Conservation (phyloP, 1,140 invertebrate species). For the Pseudomyrmex cubaensis region DNA sequence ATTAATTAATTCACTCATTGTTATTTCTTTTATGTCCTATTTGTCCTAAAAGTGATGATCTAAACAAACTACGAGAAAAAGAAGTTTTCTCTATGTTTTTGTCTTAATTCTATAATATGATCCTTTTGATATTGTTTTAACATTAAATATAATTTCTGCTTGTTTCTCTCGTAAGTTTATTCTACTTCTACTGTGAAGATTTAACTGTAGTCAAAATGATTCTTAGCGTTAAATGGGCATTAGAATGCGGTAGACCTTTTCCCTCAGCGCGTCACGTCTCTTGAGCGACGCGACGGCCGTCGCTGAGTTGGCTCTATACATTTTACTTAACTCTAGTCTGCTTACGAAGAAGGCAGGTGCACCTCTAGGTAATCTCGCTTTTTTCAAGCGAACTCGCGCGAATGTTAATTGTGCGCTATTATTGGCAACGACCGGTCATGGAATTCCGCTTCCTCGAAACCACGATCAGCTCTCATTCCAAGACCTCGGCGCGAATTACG, state of each 20-base stretch:
- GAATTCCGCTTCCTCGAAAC: constrained; percentile 52
- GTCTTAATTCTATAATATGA: background rate
- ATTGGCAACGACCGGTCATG: constrained; percentile 57
- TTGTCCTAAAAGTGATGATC: background rate
- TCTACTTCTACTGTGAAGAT: too few relatives aligned
- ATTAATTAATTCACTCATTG: constrained; percentile 7
- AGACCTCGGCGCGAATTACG: constrained; percentile 25
- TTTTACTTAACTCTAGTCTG: constrained; percentile 4
- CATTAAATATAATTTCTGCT: background rate
- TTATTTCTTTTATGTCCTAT: background rate
- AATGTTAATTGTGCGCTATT: constrained; percentile 59
- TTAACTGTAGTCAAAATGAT: background rate
- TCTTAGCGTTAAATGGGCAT: background rate
- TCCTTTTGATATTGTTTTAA: background rate
- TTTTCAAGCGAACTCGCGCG: constrained; percentile 40
- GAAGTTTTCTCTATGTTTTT: background rate
- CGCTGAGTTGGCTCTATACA: constrained; percentile 58
- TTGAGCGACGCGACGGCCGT: constrained; percentile 76
- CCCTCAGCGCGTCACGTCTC: constrained; percentile 18
- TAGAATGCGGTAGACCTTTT: background rate
- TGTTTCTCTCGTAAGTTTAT: too few relatives aligned
- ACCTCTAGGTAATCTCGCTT: constrained; percentile 30
- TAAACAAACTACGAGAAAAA: background rate
- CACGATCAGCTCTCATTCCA: constrained; percentile 33
- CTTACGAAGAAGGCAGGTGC: constrained; percentile 74